Evolutionary conservation across 2,797 vertebrate species (phyloP), one percentile per base, ranked within the genome.

Genomic region (Otolemur crassicaudatus): DNA sequence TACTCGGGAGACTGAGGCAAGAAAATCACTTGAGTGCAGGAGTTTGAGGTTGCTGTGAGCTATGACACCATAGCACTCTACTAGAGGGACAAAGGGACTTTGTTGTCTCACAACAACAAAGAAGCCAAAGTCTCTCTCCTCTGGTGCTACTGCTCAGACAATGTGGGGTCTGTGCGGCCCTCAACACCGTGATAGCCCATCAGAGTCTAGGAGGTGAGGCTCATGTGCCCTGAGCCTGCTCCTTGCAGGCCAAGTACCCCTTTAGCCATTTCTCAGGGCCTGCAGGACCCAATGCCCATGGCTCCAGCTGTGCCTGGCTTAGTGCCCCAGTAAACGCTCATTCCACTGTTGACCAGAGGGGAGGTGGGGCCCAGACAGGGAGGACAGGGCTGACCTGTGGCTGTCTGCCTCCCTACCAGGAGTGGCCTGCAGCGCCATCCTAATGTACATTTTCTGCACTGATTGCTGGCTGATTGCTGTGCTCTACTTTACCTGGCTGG

Each of bases 381-480:
- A 69, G 61, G 67, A 5, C 27, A 0, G 60, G 22, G n/a, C 67
- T 96, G 75, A 98, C 65, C 70, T 5, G 9, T 27, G 67, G 6
- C 69, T 12, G 0, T 34, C 29, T 60, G 67, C 69, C 0, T 27
- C 22, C 81, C 49, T 40, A 1, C 23, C 96, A 99, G 99, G 99
- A 97, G 95, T 97, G 73, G 97, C 97, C 75, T 99, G 99, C 98
- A 99, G 99, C 0, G 77, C 98, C 96, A 97, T 99, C 95, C 98
- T 99, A 93, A 95, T 99, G 97, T 99, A 99, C 98, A 99, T 99
- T 63, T 99, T 99, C 97, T 99, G 99, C 97, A 99, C 99, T 0
- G 99, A 99, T 95, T 99, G 99, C 98, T 99, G 99, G 99, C 97
- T 98, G 0, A 99, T 99, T 20, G 98, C 99, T 1, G 99, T 99